Evolutionary conservation across 2,888 invertebrate genomes (phyloP), one percentile per base, ranked within the genome.

Genomic region (Xanthorhoe spadicearia): DNA sequence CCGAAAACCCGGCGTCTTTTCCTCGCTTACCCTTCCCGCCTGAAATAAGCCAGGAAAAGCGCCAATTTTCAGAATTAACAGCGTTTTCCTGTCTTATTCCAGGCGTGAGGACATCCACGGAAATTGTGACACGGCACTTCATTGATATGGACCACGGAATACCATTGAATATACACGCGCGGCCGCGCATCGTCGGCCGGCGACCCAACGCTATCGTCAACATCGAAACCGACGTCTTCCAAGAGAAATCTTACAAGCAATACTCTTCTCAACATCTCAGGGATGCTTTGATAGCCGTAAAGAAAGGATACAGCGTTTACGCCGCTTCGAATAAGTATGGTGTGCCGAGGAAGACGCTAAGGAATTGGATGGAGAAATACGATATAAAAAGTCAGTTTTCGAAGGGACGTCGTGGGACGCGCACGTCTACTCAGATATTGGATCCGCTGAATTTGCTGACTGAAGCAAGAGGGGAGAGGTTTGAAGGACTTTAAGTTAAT

Each of bases 321-420:
- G 94, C 94, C 0, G 94, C 94, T 0, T 94, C 94, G 0, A 94
- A 94, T 66, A 93, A 94, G 50, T 94, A 89, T 68, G 94, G 94
- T 0, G 94, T 94, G 23, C 94, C 94, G 1, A 84, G 94, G 77
- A 94, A 94, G 64, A 94, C 94, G 32, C 79, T 94, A 23, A 77
- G 94, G 61, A 94, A 94, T 79, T 94, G 94, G 93, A 94, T 94
- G 94, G 94, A 94, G 60, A 93, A 94, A 65, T 94, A 94, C 68
- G 93, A 94, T 75, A 94, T 94, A 38, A 93, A 93, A 76, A 94
- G 94, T 73, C 93, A 93, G 78, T 93, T 93, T 73, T 93, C 93
- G 0, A 92, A 93, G 75, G 93, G 93, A 0, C 79, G 93, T 0
- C 87, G 93, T 0, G 93, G 93, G 0, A 77, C 89, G 0, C 79